A percentile compares a stretch with the other conserved stretches of the same genome.
Evolutionary conservation across 2,888 invertebrate genomes (phyloP).

Genomic region (Torymus texanus): DNA sequence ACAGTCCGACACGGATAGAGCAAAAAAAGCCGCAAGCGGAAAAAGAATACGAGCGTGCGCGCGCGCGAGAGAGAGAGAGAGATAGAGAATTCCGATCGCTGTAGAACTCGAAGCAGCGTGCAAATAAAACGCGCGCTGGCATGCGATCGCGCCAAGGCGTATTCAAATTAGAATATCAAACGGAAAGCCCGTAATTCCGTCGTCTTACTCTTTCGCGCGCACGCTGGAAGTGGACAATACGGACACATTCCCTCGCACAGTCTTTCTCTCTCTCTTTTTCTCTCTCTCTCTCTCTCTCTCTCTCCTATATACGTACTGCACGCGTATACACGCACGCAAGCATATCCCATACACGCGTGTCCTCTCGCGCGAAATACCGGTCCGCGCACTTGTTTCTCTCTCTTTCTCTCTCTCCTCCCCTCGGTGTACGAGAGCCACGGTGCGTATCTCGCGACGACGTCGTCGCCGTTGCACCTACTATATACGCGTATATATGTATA

Average conservation of each 20-base stretch:
- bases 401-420: not conserved
- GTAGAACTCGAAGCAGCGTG: not conserved
- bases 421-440: not conserved
- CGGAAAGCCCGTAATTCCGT: conserved; percentile 35
- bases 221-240: conserved; percentile 34
- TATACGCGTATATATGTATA: too few relatives aligned
- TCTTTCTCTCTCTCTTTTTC: too few relatives aligned
- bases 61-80: not conserved
- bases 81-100: conserved; percentile 28
- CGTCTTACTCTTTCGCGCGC: not conserved
- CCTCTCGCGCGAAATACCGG: conserved; percentile 29
- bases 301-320: not conserved
- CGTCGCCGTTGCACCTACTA: too few relatives aligned
- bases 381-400: conserved; percentile 18
- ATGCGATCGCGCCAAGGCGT: conserved; percentile 40
- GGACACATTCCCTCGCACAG: conserved; percentile 6
- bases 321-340: not conserved
- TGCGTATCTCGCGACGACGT: too few relatives aligned
- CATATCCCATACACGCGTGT: not conserved
- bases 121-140: conserved; percentile 34
- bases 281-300: too few relatives aligned
- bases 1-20: not conserved
- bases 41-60: not conserved
- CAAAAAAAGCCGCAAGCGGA: not conserved
- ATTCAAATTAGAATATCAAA: conserved; percentile 54